Evolutionary conservation across 2,113 vertebrate genomes (phyloP), one percentile per base, ranked within the genome.

Genomic region (Sander lucioperca): DNA sequence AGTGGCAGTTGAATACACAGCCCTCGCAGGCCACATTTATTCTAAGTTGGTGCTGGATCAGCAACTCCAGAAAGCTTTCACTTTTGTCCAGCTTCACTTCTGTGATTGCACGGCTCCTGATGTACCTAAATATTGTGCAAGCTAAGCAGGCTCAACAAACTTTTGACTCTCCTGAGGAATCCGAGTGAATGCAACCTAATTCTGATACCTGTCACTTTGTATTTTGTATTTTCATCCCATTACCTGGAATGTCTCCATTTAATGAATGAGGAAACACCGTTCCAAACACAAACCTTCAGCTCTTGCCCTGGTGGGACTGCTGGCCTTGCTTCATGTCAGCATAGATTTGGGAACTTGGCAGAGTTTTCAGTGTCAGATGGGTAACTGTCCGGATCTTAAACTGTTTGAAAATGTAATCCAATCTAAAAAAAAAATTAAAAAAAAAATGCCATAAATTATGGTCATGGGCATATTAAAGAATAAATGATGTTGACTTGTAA

Each of bases 161-260:
- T 64, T 58, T 23, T 47, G 66, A 63, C 68, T 74, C 87, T 87
- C 79, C 85, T 7, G 83, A 86, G 85, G 74, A 89, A 77, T 78
- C 30, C 5, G 9, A 43, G 25, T n/a, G 63, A 90, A 77, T 47
- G 82, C 82, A 68, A 14, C 59, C 71, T 77, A 79, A 88, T 87
- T 87, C 80, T 84, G 83, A 85, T 73, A 65, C 79, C 76, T 90
- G 85, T 87, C 91, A 89, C 83, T 89, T 87, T 92, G 74, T 64
- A 63, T 90, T 85, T 85, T 72, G 45, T 64, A 65, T 83, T 80
- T 83, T 77, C 69, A 61, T 18, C 59, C 63, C 45, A 75, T 85
- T 69, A 36, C 62, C 47, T 57, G 19, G 58, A 62, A 86, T 50
- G 57, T 71, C 74, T 90, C 50, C 15, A 47, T 80, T 74, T 77